Percentiles rank a stretch among this genome's conserved stretches.
These are phyloP conservation scores for Montipora capricornis DNA, from an alignment of 64 coral and sea anemone species.

Conservation along the genomic window DNA sequence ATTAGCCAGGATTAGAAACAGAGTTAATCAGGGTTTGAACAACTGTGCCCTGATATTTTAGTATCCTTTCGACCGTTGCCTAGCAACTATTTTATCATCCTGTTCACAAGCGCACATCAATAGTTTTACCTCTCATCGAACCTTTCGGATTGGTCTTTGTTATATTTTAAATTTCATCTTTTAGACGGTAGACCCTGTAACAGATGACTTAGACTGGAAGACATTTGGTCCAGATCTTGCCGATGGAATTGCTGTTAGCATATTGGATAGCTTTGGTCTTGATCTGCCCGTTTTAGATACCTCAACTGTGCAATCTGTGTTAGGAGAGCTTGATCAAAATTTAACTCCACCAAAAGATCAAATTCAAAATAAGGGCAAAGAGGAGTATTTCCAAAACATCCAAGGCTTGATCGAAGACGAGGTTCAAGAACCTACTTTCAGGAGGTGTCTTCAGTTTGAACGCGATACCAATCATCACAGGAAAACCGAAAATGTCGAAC, in stretches of 20 bases:
- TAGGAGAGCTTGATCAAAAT: neutral
- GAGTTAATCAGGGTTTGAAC: too few relatives aligned
- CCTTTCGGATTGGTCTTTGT: too few relatives aligned
- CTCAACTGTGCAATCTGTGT: neutral
- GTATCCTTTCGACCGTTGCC: too few relatives aligned
- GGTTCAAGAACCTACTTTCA: neutral
- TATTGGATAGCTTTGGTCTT: constrained; percentile 26
- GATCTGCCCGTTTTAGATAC: neutral
- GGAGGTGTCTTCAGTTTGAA: too few relatives aligned
- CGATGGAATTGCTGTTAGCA: constrained; percentile 27
- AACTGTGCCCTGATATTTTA: too few relatives aligned
- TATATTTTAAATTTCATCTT: neutral
- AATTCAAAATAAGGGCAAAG: neutral
- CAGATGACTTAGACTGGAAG: constrained; percentile 21
- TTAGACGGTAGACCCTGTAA: constrained; percentile 15
- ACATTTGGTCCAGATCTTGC: constrained; percentile 5
- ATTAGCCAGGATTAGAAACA: too few relatives aligned
- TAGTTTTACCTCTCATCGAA: too few relatives aligned
- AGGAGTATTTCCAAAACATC: neutral
- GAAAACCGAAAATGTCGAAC: too few relatives aligned
- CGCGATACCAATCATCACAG: too few relatives aligned
- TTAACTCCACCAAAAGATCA: neutral
- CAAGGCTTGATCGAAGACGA: neutral
- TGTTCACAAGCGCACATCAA: too few relatives aligned
- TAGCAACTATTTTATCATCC: too few relatives aligned